phyloP scores from a whole-genome alignment of 2,888 invertebrate genomes.

The Hyposoter didymator region DNA sequence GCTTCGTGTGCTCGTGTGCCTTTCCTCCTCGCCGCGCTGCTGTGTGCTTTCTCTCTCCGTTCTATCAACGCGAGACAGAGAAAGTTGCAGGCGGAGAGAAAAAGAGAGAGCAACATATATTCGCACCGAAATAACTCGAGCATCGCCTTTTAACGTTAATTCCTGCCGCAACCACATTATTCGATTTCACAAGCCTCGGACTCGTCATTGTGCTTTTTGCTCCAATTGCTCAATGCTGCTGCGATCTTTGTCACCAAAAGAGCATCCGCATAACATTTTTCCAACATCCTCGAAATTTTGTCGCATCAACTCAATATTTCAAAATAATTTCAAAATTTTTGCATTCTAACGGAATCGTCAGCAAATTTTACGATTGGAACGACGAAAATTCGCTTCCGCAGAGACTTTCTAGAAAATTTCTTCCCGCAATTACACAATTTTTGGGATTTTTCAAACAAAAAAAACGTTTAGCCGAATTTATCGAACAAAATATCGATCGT shows the following conservation, averaged over 20 bases:
- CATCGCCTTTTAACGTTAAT: constrained; percentile 62
- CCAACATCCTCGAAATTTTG: too few relatives aligned
- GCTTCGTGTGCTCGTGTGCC: constrained; percentile 33
- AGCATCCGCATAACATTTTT: background rate
- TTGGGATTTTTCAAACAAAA: too few relatives aligned
- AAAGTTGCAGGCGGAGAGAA: background rate
- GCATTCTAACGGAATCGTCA: too few relatives aligned
- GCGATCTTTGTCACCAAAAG: background rate
- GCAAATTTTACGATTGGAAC: too few relatives aligned
- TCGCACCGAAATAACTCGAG: constrained; percentile 50
- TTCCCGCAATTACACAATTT: too few relatives aligned
- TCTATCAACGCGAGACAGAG: background rate
- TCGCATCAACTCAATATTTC: too few relatives aligned
- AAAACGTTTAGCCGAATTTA: too few relatives aligned
- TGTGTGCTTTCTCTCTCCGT: constrained; percentile 4
- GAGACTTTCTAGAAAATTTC: too few relatives aligned
- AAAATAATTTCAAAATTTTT: too few relatives aligned
- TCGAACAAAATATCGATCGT: too few relatives aligned
- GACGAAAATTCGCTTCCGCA: too few relatives aligned
- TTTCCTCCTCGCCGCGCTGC: too few relatives aligned
- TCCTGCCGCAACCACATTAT: constrained; percentile 32
- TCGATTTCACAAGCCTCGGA: constrained; percentile 9
- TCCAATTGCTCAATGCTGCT: background rate
- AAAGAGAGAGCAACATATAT: background rate
- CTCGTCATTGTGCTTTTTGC: constrained; percentile 29